Percentiles rank a stretch among this genome's conserved stretches.
These are phyloP conservation scores for Onychostoma macrolepis DNA, from an alignment of 2,113 vertebrate species.

Conservation along the genomic window DNA sequence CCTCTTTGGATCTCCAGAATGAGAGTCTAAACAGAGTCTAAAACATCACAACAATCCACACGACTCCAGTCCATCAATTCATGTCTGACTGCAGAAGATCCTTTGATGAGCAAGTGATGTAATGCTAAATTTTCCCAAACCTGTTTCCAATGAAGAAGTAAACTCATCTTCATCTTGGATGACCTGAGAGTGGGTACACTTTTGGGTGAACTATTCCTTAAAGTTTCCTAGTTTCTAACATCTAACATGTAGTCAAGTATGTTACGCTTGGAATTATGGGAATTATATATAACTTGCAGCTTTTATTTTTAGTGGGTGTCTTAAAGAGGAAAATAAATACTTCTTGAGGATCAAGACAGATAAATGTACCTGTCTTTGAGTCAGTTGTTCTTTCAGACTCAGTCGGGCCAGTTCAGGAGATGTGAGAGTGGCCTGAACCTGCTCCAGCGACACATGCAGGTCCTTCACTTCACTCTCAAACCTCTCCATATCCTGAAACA, in stretches of 20 bases:
- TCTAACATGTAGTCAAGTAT: neutral
- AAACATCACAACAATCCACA: too few relatives aligned
- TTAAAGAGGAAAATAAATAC: neutral
- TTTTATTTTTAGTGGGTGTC: neutral
- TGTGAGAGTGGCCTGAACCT: slow-evolving; percentile 86
- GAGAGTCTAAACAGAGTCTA: too few relatives aligned
- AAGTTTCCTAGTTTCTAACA: neutral
- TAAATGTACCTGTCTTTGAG: slow-evolving; percentile 87
- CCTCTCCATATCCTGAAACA: slow-evolving; percentile 87
- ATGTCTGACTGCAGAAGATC: too few relatives aligned
- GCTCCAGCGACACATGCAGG: slow-evolving; percentile 86
- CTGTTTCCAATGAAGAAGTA: neutral
- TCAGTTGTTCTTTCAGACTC: slow-evolving; percentile 94
- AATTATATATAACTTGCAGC: neutral
- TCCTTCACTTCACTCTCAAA: slow-evolving; percentile 88
- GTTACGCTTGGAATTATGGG: neutral
- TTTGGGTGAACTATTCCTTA: too few relatives aligned
- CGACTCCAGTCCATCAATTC: too few relatives aligned
- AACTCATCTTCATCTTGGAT: neutral
- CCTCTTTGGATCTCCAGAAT: too few relatives aligned
- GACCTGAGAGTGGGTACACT: too few relatives aligned
- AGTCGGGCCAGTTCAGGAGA: slow-evolving; percentile 92
- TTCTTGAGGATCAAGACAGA: neutral
- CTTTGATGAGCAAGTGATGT: too few relatives aligned
- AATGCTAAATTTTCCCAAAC: too few relatives aligned